phyloP scores from a whole-genome alignment of 64 coral and sea anemone species.

The Actinia equina region DNA sequence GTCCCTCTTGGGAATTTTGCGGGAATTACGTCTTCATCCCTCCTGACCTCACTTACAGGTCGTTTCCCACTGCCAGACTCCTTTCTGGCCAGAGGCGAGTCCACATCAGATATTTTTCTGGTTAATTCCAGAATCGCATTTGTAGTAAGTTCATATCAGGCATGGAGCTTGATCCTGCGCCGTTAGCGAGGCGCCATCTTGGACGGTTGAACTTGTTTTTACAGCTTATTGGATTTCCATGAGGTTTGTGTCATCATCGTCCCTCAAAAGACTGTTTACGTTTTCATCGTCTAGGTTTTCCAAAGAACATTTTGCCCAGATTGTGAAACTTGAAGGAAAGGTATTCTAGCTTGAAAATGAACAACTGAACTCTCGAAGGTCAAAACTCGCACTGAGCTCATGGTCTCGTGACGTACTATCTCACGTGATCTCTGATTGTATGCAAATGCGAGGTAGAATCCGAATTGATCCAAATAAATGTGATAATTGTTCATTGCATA shows the following conservation, averaged over 20 bases:
- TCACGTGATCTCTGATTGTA: too few species aligned
- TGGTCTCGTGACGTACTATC: too few species aligned
- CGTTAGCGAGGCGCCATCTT: constrained; percentile 9
- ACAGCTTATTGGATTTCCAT: neutral
- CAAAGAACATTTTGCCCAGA: neutral
- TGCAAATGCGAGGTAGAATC: too few species aligned
- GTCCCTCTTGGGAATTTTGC: neutral
- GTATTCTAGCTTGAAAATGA: too few species aligned
- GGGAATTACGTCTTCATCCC: neutral
- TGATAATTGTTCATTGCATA: too few species aligned
- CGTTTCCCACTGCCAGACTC: neutral
- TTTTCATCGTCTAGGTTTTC: constrained; percentile 12
- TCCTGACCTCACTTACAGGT: neutral
- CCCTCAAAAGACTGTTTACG: constrained; percentile 9
- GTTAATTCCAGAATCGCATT: constrained; percentile 9
- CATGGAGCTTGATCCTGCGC: neutral
- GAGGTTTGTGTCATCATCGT: neutral
- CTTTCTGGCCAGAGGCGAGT: constrained; percentile 3
- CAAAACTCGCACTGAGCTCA: too few species aligned
- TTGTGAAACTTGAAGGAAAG: too few species aligned
- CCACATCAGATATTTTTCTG: constrained; percentile 9
- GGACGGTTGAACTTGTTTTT: constrained; percentile 11
- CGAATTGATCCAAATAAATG: too few species aligned
- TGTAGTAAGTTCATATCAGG: constrained; percentile 9
- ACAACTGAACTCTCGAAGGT: too few species aligned